Evolutionary conservation across 2,888 invertebrate species (phyloP), one percentile per base, ranked within the genome.

Genomic region (Cosmopolites sordidus): DNA sequence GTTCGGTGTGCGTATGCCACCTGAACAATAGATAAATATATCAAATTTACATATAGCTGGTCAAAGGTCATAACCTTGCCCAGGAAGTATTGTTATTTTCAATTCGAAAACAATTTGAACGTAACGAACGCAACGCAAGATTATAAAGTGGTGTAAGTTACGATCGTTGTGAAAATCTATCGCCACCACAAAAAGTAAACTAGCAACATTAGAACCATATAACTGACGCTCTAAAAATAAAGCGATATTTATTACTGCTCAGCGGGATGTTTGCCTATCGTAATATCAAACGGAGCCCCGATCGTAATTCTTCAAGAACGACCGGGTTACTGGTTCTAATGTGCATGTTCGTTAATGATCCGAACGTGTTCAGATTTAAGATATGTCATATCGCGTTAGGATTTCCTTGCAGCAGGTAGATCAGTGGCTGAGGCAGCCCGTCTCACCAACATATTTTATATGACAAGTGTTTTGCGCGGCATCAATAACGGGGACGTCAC

Each of bases 361-460:
- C 60, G 56, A 59, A 58, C 68, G 60, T 68, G 68, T 66, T 64
- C 56, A 67, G 69, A 69, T 69, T 57, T 39, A 45, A 66, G 69
- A 69, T 69, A 69, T 66, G 69, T 69, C 69, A 66, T 66, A 66
- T 67, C 66, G 63, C 60, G 64, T 69, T 68, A 47, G 44, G 22
- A 53, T 29, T 44, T 14, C 17, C 43, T 39, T 16, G 42, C 47
- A 43, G 38, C 50, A 37, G 55, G 49, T 47, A 48, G 55, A 51
- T 55, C 55, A 48, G 49, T 54, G 44, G 49, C 45, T 40, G 16
- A 38, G 50, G 37, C 45, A 27, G 29, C 45, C 43, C 38, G 22
- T 50, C 42, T 49, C 37, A 16, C 17, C n/a, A 42, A 50, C 45
- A 53, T 53, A 48, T 44, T 53, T 47, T 47, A 42, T 29, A 17